Conservation (phyloP, 1,140 invertebrate genomes). For the Diorhabda carinulata region DNA sequence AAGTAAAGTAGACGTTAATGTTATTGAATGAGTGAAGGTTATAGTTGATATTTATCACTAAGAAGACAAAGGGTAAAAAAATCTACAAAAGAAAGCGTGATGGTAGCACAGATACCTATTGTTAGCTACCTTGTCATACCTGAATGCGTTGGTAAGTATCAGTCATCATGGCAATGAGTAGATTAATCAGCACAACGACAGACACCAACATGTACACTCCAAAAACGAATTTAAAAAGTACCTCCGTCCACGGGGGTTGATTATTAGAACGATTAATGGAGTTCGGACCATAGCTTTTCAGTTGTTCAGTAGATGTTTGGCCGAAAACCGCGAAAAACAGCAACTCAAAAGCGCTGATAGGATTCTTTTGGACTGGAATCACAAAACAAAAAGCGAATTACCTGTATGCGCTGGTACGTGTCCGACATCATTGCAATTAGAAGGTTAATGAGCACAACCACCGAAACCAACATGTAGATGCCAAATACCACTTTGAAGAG, state of each 20-base stretch:
- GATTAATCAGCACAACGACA: constrained; percentile 96
- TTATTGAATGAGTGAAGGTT: no score
- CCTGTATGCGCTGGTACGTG: constrained; percentile 96
- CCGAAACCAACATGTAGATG: constrained; percentile 94
- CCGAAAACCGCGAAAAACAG: constrained; percentile 99
- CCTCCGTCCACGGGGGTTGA: constrained; percentile 72
- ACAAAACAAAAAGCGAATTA: constrained; percentile 57
- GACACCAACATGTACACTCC: constrained; percentile 97
- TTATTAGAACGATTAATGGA: constrained; percentile 48
- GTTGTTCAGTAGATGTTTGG: constrained; percentile 82
- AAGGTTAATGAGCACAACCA: constrained; percentile 96
- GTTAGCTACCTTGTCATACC: constrained; percentile 51
- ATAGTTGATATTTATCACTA: not conserved
- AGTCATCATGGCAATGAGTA: constrained; percentile 99
- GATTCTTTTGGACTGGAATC: constrained; percentile 79
- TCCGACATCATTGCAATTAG: constrained; percentile 99
- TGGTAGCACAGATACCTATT: not conserved
- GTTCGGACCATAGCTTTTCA: constrained; percentile 54
- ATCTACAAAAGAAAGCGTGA: not conserved
- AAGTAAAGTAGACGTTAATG: no score
- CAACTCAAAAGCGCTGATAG: constrained; percentile 86
- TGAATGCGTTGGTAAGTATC: constrained; percentile 99
- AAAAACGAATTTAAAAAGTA: constrained; percentile 77
- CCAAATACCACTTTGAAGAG: constrained; percentile 87
- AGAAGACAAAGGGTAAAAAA: not conserved